Conservation (phyloP, 2,113 vertebrate genomes). For the Pelmatolapia mariae region DNA sequence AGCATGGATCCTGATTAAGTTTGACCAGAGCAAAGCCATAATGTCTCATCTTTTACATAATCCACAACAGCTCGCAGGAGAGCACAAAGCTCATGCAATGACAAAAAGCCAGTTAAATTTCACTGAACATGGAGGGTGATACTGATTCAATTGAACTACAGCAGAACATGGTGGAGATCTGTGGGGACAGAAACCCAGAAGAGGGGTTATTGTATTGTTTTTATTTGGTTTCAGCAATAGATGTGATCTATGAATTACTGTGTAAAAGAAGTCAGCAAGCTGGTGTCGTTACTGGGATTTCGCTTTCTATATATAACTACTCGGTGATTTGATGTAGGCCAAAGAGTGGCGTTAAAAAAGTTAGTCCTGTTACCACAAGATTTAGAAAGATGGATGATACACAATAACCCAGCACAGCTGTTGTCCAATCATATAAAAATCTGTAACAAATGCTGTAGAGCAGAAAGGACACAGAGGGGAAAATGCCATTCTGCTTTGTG, state of each 20-base stretch:
- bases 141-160: constrained; percentile 9
- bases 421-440: background rate
- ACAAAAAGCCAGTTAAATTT: constrained; percentile 39
- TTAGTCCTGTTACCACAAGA: background rate
- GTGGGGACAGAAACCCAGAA: background rate
- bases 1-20: background rate
- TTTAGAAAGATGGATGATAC: background rate
- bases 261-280: constrained; percentile 5
- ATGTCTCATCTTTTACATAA: constrained; percentile 12
- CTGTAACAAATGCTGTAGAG: background rate
- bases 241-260: constrained; percentile 7
- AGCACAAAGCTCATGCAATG: background rate
- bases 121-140: constrained; percentile 14
- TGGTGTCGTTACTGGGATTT: background rate
- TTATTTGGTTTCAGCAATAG: background rate
- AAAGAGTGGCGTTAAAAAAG: background rate
- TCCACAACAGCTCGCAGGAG: background rate
- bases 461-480: background rate
- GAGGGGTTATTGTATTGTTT: constrained; percentile 19
- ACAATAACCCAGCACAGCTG: background rate
- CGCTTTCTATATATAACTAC: background rate
- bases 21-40: background rate
- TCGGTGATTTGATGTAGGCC: background rate
- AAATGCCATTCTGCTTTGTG: background rate
- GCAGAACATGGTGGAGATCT: background rate